Evolutionary conservation across 2,888 invertebrate species (phyloP).

Genomic region (Drosophila neonasuta): DNA sequence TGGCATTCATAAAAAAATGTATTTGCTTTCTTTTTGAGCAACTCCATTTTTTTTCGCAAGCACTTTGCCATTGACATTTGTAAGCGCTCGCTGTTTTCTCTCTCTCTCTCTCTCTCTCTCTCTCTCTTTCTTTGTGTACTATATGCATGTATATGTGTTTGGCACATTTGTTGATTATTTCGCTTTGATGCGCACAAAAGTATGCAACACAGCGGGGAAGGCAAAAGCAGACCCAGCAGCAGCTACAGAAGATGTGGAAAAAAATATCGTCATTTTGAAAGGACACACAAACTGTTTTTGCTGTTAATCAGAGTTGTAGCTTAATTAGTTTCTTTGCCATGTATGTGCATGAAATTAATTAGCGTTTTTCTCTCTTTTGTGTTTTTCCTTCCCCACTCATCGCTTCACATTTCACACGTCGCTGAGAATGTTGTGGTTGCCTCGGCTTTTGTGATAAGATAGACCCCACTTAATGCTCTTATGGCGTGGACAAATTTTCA

Average conservation of each 20-base stretch:
- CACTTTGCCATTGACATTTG: slow-evolving; percentile 67
- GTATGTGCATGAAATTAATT: slow-evolving; percentile 67
- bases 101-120: neutral
- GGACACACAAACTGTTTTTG: slow-evolving; percentile 61
- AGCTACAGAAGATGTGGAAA: slow-evolving; percentile 1
- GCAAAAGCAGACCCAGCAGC: slow-evolving; percentile 21
- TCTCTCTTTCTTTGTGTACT: neutral
- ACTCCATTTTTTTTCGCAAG: slow-evolving; percentile 35
- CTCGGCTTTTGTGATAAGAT: neutral
- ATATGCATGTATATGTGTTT: slow-evolving; percentile 18
- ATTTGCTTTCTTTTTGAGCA: slow-evolving; percentile 24
- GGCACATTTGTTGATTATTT: slow-evolving; percentile 75
- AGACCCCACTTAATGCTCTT: slow-evolving; percentile 1
- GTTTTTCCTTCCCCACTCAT: neutral
- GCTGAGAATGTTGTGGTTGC: slow-evolving; percentile 3
- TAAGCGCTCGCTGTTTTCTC: slow-evolving; percentile 40
- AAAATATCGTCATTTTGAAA: slow-evolving; percentile 62
- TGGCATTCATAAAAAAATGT: slow-evolving; percentile 20
- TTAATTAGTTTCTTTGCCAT: slow-evolving; percentile 72
- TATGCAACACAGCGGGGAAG: slow-evolving; percentile 51
- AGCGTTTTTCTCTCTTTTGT: slow-evolving; percentile 45
- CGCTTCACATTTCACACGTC: slow-evolving; percentile 25
- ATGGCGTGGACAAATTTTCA: neutral
- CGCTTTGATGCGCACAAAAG: slow-evolving; percentile 74
- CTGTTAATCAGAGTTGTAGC: slow-evolving; percentile 68